phyloP scores from a whole-genome alignment of 2,113 vertebrate genomes.

The Bubalus kerabau region DNA sequence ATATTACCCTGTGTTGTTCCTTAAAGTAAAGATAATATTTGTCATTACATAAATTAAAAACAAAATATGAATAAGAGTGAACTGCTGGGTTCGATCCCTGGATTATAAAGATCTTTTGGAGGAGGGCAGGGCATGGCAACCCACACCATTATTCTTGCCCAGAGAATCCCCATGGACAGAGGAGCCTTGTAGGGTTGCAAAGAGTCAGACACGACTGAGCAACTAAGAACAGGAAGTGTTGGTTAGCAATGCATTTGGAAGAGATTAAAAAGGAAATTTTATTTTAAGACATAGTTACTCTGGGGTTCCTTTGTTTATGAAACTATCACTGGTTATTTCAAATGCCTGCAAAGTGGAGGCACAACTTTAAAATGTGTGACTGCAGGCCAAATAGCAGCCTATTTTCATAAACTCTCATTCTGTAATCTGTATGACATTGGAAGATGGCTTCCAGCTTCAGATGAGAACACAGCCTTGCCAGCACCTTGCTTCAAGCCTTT shows the following conservation, averaged over 20 bases:
- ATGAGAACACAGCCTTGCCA: background rate
- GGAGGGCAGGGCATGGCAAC: background rate
- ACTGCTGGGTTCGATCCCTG: background rate
- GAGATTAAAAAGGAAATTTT: background rate
- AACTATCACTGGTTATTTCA: background rate
- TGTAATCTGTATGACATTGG: background rate
- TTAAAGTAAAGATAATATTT: background rate
- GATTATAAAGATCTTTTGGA: background rate
- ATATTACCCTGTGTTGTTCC: background rate
- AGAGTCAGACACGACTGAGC: background rate
- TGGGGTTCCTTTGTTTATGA: background rate
- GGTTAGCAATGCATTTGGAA: background rate
- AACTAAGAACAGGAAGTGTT: background rate
- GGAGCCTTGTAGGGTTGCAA: background rate
- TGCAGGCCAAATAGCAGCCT: background rate
- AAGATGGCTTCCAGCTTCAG: background rate
- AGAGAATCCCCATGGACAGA: background rate
- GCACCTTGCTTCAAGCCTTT: background rate
- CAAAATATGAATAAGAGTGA: background rate
- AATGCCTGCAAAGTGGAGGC: background rate
- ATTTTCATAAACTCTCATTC: background rate
- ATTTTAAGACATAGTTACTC: background rate
- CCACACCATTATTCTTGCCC: background rate
- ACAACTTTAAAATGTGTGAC: background rate
- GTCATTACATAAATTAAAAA: background rate